phyloP scores from a whole-genome alignment of 1,140 invertebrate species.

The Palaemon carinicauda region DNA sequence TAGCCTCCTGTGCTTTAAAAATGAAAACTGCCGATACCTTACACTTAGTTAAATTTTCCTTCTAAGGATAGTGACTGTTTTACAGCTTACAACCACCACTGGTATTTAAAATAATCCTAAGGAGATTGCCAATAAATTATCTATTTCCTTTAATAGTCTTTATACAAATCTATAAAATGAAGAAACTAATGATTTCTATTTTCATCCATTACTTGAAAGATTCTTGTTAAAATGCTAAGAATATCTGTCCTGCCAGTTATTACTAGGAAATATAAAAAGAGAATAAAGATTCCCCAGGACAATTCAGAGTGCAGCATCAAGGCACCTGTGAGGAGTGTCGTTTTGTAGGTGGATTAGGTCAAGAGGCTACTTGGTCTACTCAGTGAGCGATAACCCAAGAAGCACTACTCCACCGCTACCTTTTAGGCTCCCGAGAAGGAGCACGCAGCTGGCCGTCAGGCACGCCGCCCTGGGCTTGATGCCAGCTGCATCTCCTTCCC shows the following conservation, averaged over 20 bases:
- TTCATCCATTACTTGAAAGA: neutral
- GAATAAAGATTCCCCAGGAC: neutral
- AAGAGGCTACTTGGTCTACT: constrained; percentile 34
- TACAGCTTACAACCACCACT: no score
- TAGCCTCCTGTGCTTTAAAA: no score
- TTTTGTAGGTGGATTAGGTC: neutral
- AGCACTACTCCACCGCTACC: constrained; percentile 26
- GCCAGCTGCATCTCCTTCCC: neutral
- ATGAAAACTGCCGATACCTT: no score
- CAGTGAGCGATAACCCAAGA: constrained; percentile 21
- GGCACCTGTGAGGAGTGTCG: neutral
- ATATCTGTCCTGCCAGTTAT: neutral
- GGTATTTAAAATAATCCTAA: no score
- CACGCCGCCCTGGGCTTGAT: neutral
- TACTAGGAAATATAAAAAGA: no score
- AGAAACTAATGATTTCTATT: no score
- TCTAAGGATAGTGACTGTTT: no score
- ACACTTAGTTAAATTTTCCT: no score
- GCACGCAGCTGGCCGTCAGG: neutral
- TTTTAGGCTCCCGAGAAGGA: constrained; percentile 27
- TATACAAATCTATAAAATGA: no score
- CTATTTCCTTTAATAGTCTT: no score
- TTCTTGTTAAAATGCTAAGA: neutral
- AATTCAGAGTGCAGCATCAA: constrained; percentile 20
- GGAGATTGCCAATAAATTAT: no score